Percentiles rank a stretch among this genome's conserved stretches.
phyloP scores from a whole-genome alignment of 2,888 invertebrate genomes.

The Plebejus melissa region DNA sequence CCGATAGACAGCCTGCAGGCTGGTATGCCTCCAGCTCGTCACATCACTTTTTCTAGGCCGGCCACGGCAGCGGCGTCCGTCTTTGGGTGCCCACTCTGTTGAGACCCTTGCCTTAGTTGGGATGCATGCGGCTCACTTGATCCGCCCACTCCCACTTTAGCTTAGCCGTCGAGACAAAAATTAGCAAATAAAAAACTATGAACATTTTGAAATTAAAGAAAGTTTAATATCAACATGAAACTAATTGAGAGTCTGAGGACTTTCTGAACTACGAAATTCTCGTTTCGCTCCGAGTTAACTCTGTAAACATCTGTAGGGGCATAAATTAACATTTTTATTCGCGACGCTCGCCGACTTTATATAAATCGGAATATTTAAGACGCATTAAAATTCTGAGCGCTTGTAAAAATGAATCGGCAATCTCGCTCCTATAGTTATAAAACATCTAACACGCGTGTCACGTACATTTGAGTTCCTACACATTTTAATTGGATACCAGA shows the following conservation, averaged over 20 bases:
- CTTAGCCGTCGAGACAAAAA: no score
- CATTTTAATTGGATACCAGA: constrained; percentile 17
- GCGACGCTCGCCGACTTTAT: not conserved
- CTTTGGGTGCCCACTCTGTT: no score
- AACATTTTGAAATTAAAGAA: not conserved
- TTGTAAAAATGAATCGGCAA: constrained; percentile 15
- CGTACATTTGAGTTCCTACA: constrained; percentile 4
- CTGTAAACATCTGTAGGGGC: constrained; percentile 11
- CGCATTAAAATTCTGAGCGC: constrained; percentile 21
- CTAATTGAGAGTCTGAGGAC: constrained; percentile 9
- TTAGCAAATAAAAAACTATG: not conserved
- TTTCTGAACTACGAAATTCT: constrained; percentile 8
- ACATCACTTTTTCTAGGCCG: no score
- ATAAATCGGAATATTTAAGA: constrained; percentile 17
- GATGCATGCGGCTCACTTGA: no score
- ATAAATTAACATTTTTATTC: constrained; percentile 22
- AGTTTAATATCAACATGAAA: not conserved
- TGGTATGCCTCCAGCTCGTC: no score
- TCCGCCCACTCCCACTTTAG: no score
- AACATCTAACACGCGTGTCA: constrained; percentile 10
- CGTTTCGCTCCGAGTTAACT: constrained; percentile 4
- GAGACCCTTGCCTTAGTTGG: no score
- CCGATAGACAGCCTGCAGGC: no score
- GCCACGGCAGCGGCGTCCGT: no score
- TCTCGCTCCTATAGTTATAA: not conserved